Conservation (phyloP, 2,113 vertebrate genomes). For the Melozone crissalis region DNA sequence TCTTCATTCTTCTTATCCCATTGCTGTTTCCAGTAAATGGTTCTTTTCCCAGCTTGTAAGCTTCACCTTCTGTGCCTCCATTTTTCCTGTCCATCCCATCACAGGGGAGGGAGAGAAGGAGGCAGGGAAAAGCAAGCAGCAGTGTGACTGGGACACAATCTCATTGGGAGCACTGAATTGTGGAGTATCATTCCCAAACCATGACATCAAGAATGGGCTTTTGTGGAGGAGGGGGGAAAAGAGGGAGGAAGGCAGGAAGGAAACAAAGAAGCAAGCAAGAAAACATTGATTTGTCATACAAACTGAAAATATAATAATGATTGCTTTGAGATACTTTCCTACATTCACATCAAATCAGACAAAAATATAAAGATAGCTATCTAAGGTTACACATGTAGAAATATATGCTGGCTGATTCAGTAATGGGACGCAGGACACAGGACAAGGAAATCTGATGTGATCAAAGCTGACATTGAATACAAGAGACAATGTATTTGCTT, state of each 20-base stretch:
- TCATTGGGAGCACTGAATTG: neutral
- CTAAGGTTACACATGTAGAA: neutral
- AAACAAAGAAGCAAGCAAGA: neutral
- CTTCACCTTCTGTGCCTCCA: neutral
- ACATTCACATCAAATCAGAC: neutral
- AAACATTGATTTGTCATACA: neutral
- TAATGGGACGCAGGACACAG: neutral
- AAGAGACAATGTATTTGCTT: neutral
- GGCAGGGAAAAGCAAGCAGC: too few relatives aligned
- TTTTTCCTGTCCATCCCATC: neutral
- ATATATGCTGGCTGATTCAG: neutral
- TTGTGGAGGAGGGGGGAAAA: neutral
- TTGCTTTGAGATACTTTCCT: neutral
- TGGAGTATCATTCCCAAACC: neutral
- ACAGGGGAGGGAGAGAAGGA: neutral
- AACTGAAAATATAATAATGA: neutral
- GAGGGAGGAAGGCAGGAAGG: neutral
- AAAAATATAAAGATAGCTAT: neutral
- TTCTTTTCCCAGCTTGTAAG: neutral
- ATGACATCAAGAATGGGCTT: neutral
- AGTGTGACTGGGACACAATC: too few relatives aligned
- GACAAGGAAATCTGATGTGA: neutral
- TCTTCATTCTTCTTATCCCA: neutral
- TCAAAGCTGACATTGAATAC: conserved; percentile 21
- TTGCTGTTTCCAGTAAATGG: neutral